Evolutionary conservation across 2,888 invertebrate genomes (phyloP).

Genomic region (Eupelmus urozonus): DNA sequence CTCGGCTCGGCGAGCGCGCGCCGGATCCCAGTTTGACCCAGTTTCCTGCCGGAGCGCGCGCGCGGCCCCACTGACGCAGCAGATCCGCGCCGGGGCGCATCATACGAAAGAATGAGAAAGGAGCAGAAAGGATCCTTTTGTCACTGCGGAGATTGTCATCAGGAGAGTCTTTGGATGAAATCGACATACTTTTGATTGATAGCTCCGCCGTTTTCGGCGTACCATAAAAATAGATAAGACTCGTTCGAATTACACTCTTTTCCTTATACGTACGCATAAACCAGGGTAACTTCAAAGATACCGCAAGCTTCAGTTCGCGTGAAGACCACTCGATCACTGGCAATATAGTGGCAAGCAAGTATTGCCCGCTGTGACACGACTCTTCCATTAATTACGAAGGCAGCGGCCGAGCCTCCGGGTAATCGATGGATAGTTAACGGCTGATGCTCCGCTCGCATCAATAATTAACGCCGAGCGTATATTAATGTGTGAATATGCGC

Average conservation of each 20-base stretch:
- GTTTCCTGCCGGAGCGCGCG: neutral
- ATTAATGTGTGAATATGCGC: too few relatives aligned
- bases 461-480: constrained; percentile 71
- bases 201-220: neutral
- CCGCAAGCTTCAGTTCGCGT: constrained; percentile 13
- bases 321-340: constrained; percentile 33
- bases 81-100: neutral
- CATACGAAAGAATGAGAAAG: neutral
- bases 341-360: neutral
- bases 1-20: neutral
- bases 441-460: constrained; percentile 72
- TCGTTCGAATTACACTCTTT: too few relatives aligned
- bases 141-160: neutral
- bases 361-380: constrained; percentile 62
- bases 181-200: neutral
- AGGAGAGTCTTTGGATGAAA: neutral
- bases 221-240: too few relatives aligned
- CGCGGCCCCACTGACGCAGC: neutral
- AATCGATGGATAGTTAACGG: constrained; percentile 76
- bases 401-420: constrained; percentile 69
- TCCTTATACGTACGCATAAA: neutral
- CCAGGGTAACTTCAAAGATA: constrained; percentile 4
- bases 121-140: neutral
- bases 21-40: constrained; percentile 34
- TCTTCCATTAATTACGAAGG: constrained; percentile 74